Conservation (phyloP, 2,888 invertebrate genomes). For the Phania funesta region DNA sequence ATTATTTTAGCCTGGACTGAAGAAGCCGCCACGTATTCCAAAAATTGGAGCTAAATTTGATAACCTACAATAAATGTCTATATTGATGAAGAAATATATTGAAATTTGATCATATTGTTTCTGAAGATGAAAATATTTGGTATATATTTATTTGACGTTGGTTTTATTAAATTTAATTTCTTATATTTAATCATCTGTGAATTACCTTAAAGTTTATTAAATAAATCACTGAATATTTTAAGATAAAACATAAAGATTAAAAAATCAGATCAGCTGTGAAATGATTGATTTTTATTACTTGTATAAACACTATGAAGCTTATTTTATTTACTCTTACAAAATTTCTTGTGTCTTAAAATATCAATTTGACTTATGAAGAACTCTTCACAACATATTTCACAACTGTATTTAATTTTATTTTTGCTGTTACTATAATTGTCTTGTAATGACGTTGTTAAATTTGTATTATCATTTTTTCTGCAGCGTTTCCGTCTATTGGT, state of each 20-base stretch:
- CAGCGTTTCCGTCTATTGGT: constrained; percentile 65
- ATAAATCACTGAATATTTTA: constrained; percentile 12
- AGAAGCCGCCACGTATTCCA: constrained; percentile 70
- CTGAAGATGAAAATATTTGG: neutral
- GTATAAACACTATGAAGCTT: neutral
- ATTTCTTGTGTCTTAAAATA: constrained; percentile 91
- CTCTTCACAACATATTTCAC: constrained; percentile 86
- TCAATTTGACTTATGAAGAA: constrained; percentile 89
- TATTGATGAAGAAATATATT: neutral
- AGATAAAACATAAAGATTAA: neutral
- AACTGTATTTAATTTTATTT: constrained; percentile 82
- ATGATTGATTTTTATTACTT: neutral
- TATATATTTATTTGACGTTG: constrained; percentile 6
- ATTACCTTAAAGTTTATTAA: constrained; percentile 10
- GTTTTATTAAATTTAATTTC: neutral
- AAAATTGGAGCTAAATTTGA: constrained; percentile 76
- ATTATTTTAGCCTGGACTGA: constrained; percentile 63
- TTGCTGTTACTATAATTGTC: constrained; percentile 4
- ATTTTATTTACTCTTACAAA: constrained; percentile 77
- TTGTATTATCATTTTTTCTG: constrained; percentile 47
- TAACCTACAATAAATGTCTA: constrained; percentile 62
- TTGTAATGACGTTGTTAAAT: constrained; percentile 1
- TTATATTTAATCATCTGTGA: constrained; percentile 2
- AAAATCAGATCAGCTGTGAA: constrained; percentile 1
- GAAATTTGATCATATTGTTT: constrained; percentile 10